These are phyloP conservation scores for Drosophila funebris DNA, from an alignment of 1,140 invertebrate genomes.

Conservation along the genomic window DNA sequence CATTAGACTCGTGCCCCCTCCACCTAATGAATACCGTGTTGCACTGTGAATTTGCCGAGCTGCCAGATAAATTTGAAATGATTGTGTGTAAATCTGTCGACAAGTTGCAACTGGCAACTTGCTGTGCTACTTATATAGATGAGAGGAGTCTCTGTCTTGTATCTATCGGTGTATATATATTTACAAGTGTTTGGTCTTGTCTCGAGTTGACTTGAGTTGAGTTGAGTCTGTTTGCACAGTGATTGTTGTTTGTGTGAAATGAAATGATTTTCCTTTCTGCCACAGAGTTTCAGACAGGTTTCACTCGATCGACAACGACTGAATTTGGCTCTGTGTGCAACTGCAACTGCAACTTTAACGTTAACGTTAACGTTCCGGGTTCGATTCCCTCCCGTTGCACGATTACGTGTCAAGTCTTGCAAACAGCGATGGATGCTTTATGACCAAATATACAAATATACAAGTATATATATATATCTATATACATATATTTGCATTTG, in stretches of 20 bases:
- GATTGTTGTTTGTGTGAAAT: conserved; percentile 70
- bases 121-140: conserved; percentile 43
- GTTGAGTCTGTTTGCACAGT: conserved; percentile 61
- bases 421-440: conserved; percentile 57
- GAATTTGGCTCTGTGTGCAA: conserved; percentile 29
- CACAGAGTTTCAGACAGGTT: conserved; percentile 61
- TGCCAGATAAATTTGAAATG: conserved; percentile 43
- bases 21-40: not conserved
- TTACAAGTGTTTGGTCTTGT: conserved; percentile 44
- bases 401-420: conserved; percentile 67
- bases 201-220: conserved; percentile 40
- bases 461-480: conserved; percentile 25
- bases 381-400: conserved; percentile 63
- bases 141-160: conserved; percentile 8
- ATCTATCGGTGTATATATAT: conserved; percentile 16
- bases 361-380: conserved; percentile 63
- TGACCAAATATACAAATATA: conserved; percentile 25
- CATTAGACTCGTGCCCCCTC: not conserved
- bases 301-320: conserved; percentile 54
- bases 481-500: conserved; percentile 72
- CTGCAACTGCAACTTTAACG: conserved; percentile 45
- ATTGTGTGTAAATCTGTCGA: conserved; percentile 77
- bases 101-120: conserved; percentile 41
- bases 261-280: conserved; percentile 74
- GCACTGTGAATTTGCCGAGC: not conserved